Evolutionary conservation across 2,797 vertebrate species (phyloP), one percentile per base, ranked within the genome.

Genomic region (Kryptolebias ocellatus): DNA sequence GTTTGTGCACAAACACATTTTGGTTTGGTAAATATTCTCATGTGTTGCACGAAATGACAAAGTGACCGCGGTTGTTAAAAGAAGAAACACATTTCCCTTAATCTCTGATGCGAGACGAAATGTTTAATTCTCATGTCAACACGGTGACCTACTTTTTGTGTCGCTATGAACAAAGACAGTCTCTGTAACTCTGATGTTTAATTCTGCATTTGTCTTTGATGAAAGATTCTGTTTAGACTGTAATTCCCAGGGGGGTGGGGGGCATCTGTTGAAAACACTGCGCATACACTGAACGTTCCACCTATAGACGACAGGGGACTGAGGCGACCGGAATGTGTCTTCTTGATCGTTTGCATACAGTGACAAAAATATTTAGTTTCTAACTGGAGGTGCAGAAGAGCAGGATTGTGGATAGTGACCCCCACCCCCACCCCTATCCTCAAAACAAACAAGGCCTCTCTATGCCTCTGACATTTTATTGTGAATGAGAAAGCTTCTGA

Each of bases 201-300:
- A 91, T 91, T 92, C 90, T 69, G 78, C 44, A 42, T 80, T 85
- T 82, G 84, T 87, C 90, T 92, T 91, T 92, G 89, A 92, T 92
- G 83, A 90, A 88, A 68, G 82, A 90, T 90, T 92, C 89, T 87
- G 83, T 90, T 91, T 91, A 67, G 87, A 83, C 80, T 84, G 55
- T 0, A 16, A 52, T 68, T 68, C 88, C 87, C 56, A 45, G 45
- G 74, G 67, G 28, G 15, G 44, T 11, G 67, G 61, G 51, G 20
- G 72, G 60, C 84, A 86, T 89, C 88, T 89, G 88, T 85, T 84
- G 74, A 83, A 62, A 61, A 79, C 39, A 12, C 69, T 74, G 78
- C 53, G 79, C 77, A 71, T 70, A 64, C 54, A 12, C 44, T 29
- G 44, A 27, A 58, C 67, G 24, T 64, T 63, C 71, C 78, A 90